phyloP scores from a whole-genome alignment of 1,140 invertebrate genomes.

The Idris sp. region DNA sequence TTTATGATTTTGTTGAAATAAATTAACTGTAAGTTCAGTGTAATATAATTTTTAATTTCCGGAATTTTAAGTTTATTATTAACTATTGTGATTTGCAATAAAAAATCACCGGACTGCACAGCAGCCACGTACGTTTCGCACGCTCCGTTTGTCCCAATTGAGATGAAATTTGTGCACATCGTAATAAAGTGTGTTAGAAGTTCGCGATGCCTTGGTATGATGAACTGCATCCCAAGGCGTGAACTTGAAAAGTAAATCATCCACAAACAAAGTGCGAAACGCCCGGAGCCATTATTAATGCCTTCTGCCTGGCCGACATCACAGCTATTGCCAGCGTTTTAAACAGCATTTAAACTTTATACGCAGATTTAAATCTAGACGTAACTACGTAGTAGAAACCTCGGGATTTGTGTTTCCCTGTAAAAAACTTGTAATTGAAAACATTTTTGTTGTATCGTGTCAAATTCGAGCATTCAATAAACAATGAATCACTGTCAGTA shows the following conservation, averaged over 20 bases:
- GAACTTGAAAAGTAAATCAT: conserved; percentile 21
- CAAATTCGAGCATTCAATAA: conserved; percentile 29
- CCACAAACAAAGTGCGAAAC: conserved; percentile 33
- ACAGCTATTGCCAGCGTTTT: conserved; percentile 52
- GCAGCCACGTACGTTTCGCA: conserved; percentile 38
- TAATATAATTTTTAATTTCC: no score
- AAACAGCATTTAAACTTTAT: conserved; percentile 50
- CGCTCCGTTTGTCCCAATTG: conserved; percentile 11
- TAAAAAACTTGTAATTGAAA: conserved; percentile 63
- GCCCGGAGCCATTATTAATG: conserved; percentile 16
- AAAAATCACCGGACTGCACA: conserved; percentile 25
- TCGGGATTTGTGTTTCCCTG: conserved; percentile 59
- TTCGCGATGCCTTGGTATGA: conserved; percentile 31
- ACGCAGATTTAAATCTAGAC: conserved; percentile 58
- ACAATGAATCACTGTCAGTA: conserved; percentile 49
- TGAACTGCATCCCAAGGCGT: no score
- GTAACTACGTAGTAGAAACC: conserved; percentile 59
- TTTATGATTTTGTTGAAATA: no score
- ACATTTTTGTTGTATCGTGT: conserved; percentile 29
- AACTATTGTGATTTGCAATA: conserved; percentile 14
- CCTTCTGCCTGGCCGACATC: no score
- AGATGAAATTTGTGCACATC: conserved; percentile 25
- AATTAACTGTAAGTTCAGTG: no score
- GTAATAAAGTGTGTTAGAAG: conserved; percentile 11
- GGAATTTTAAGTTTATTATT: no score